Conservation (phyloP, 1,140 invertebrate species). For the Oryzaephilus surinamensis region DNA sequence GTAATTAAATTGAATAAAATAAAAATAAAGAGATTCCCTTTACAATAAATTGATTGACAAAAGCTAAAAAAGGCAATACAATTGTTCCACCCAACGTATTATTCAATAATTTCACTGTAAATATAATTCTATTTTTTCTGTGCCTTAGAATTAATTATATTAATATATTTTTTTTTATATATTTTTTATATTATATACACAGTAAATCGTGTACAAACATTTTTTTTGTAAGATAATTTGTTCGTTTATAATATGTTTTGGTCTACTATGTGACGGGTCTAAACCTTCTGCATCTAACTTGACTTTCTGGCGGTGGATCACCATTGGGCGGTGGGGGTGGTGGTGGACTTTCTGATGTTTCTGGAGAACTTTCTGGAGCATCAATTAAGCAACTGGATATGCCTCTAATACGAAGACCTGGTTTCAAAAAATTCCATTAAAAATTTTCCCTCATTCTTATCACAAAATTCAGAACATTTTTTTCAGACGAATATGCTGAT, state of each 20-base stretch:
- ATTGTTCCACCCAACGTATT: too few species aligned
- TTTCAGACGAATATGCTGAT: too few species aligned
- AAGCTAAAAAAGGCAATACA: too few species aligned
- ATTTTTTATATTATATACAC: conserved; percentile 4
- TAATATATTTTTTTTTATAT: neutral
- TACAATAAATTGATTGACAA: too few species aligned
- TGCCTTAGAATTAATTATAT: neutral
- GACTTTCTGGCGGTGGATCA: conserved; percentile 30
- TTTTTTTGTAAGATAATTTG: neutral
- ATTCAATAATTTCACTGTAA: neutral
- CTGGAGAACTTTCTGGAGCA: conserved; percentile 32
- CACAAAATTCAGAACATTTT: too few species aligned
- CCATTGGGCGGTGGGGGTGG: conserved; percentile 29
- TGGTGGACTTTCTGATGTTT: conserved; percentile 33
- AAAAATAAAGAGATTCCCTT: too few species aligned
- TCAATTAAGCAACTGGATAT: conserved; percentile 33
- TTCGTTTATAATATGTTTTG: conserved; percentile 4
- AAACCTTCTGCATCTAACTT: conserved; percentile 31
- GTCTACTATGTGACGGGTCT: conserved; percentile 32
- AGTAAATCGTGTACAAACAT: neutral
- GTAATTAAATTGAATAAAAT: too few species aligned
- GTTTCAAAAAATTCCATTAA: too few species aligned
- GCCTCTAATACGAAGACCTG: conserved; percentile 22
- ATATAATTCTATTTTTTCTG: neutral
- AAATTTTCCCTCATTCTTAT: too few species aligned